Evolutionary conservation across 2,888 invertebrate genomes (phyloP), one percentile per base, ranked within the genome.

Genomic region (Papilio elwesi): DNA sequence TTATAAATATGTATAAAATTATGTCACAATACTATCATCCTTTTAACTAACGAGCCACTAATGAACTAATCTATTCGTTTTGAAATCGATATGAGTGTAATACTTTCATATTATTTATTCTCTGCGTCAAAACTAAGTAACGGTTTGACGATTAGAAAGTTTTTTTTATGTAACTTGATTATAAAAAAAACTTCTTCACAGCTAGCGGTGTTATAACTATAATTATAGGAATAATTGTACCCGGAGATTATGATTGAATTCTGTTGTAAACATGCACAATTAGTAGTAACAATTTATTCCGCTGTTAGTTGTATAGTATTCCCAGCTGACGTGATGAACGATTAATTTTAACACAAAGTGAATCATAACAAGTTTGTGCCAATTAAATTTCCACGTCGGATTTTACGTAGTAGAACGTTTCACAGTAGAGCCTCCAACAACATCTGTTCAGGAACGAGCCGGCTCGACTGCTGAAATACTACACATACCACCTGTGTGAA

Each of bases 151-250:
- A 43, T 62, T 62, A 43, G 59, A 59, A 59, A 59, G 43, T 43
- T 13, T 62, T 43, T 13, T 62, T 62, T 62, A 62, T 62, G 9
- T 62, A 62, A 62, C 15, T 43, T 62, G 43, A 43, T 62, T 62
- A 26, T 26, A 26, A 26, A 26, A n/a, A 62, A 10, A 62, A n/a
- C 9, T 43, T 43, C 3, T 59, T 59, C 13, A 59, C 36, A 43
- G 43, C 15, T 10, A 59, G 3, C n/a, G 38, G 43, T 59, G 59
- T 59, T 59, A 57, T 59, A 59, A 43, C 43, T 59, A 15, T 59
- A 43, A 43, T 59, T 43, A n/a, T 38, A 62, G 9, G 38, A 0
- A 62, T 15, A 43, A 62, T 62, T n/a, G 11, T 43, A 62, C 43
- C n/a, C 38, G 59, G 59, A 62, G 43, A 62, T 43, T 62, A 8